Evolutionary conservation across 2,888 invertebrate genomes (phyloP).

Genomic region (Sarcophaga subvicina): DNA sequence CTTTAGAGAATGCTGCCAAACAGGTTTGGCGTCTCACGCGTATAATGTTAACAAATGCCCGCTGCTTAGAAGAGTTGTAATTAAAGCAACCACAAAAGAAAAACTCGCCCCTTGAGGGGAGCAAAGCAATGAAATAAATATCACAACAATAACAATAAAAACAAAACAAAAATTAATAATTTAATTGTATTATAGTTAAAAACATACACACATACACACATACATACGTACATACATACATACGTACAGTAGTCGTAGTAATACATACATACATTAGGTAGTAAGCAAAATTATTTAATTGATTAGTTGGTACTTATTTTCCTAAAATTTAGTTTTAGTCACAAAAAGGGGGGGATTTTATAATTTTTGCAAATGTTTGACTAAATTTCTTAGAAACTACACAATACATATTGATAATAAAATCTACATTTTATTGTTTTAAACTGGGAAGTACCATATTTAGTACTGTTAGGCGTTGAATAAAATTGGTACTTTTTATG

Average conservation of each 20-base stretch:
- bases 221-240: background rate
- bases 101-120: background rate
- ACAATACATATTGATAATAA: too few species aligned
- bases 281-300: constrained; percentile 14
- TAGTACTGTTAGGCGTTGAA: too few species aligned
- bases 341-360: background rate
- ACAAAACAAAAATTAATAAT: constrained; percentile 53
- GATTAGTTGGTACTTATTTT: constrained; percentile 44
- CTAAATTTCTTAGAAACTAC: background rate
- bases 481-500: too few species aligned
- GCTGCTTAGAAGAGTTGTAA: constrained; percentile 94
- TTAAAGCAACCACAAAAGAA: background rate
- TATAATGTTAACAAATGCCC: constrained; percentile 95
- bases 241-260: background rate
- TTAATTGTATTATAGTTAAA: constrained; percentile 61
- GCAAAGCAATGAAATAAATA: background rate
- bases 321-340: background rate
- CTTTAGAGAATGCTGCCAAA: constrained; percentile 96
- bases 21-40: constrained; percentile 96
- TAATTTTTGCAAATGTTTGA: background rate
- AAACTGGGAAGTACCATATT: background rate
- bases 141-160: constrained; percentile 8
- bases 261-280: background rate
- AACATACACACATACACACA: background rate
- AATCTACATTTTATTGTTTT: too few species aligned